phyloP scores from a whole-genome alignment of 2,888 invertebrate species.

The Ommatoiulus sabulosus region DNA sequence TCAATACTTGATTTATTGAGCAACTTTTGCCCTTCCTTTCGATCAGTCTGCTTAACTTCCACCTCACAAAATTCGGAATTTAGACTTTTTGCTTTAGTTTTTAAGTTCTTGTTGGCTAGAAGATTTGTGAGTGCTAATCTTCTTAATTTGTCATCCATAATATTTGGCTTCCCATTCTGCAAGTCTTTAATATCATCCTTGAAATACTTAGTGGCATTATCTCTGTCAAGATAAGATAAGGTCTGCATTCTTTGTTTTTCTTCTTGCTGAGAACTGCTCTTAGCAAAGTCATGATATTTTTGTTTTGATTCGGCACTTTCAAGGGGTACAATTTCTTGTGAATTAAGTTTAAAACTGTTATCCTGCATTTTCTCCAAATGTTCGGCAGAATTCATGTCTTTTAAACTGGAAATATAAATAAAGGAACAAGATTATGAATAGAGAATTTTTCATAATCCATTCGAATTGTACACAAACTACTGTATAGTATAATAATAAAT shows the following conservation, averaged over 20 bases:
- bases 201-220: neutral
- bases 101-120: conserved; percentile 3
- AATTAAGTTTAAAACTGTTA: neutral
- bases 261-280: neutral
- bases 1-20: neutral
- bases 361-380: neutral
- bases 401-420: neutral
- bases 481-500: no score
- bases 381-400: neutral
- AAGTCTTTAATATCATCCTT: neutral
- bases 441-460: no score
- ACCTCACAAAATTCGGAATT: neutral
- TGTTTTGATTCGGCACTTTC: neutral
- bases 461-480: no score
- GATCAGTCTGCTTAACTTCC: neutral
- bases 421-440: neutral
- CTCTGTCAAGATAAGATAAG: neutral
- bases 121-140: neutral
- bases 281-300: neutral
- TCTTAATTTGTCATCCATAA: neutral
- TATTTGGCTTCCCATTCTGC: neutral
- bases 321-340: neutral
- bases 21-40: neutral
- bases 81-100: neutral
- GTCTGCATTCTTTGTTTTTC: neutral